Evolutionary conservation across 2,797 vertebrate species (phyloP), one percentile per base, ranked within the genome.

Genomic region (Propithecus perrieri): DNA sequence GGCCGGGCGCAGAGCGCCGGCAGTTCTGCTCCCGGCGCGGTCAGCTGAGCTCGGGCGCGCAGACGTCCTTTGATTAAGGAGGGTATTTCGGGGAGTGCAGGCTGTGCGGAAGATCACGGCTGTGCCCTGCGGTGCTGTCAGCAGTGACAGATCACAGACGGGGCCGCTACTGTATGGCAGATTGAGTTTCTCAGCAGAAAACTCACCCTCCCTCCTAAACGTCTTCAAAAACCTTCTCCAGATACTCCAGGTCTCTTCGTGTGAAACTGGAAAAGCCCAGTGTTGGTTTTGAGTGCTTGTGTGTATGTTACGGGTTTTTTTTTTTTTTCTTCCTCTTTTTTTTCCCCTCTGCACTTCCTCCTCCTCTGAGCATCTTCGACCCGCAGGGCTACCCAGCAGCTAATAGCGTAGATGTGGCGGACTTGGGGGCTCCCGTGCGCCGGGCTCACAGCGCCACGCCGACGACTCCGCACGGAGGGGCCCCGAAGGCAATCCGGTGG

Each of bases 131-230:
- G 98, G 98, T 98, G 99, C 99, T 99, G 99, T 99, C 99, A 99
- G 98, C 98, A 81, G 98, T 99, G 99, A 99, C 99, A 99, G 98
- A 99, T 99, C 98, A 99, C 99, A 99, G 99, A 99, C 98, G 98
- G 98, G 98, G 98, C 98, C 98, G 99, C 99, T 99, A 99, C 99
- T 99, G 99, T 99, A 99, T 98, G 98, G 99, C 99, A 99, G 99
- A 99, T 99, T 99, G 99, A 99, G 99, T 99, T 99, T 99, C 99
- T 98, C 98, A 98, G 98, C 98, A 98, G 98, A 99, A 99, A 99
- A 99, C 98, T 97, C 98, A 97, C 98, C 98, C 98, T 98, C 98
- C 98, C 98, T 99, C 98, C 98, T 98, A 98, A 99, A 98, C 98
- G 98, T 99, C 99, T 98, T 99, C 98, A 99, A 98, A 98, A 99